Evolutionary conservation across 2,797 vertebrate species (phyloP), one percentile per base, ranked within the genome.

Genomic region (Myotis vivesi): DNA sequence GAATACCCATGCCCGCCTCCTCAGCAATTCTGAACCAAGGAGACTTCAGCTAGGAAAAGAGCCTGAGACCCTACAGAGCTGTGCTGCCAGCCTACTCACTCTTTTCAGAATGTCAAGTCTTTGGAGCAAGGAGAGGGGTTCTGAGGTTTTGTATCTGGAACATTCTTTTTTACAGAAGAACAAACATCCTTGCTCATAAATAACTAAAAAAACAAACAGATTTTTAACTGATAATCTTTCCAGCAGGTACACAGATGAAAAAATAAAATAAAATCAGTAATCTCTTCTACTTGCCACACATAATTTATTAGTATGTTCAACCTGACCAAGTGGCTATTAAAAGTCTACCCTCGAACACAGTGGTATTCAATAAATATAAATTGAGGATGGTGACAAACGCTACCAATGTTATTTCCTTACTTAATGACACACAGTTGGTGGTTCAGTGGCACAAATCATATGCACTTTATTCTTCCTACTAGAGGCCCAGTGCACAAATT

Each of bases 371-470:
- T 92, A 92, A 96, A 91, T 81, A 89, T 73, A 83, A 80, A 84
- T 25, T 83, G 64, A 79, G 25, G 69, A 69, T 59, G 75, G 36
- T 91, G 79, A 77, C 23, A 33, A 71, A 66, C 23, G 53, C 36
- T 83, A 8, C 8, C n/a, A 82, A 66, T 82, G 53, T 22, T 79
- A 94, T 84, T 93, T 87, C 59, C 86, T 93, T 92, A 91, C 88
- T 94, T 93, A 92, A 86, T 77, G 87, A 89, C 82, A 94, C 19
- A n/a, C 68, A 46, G 51, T 33, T 33, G 95, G 72, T 59, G 95
- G 86, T 87, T 96, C 51, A 94, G 84, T 80, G 95, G 92, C 84
- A 95, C 91, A 97, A 95, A 94, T 96, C 85, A 95, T 57, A 59
- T 5, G 76, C 92, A 94, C 94, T 92, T 83, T 15, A 87, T 94